Evolutionary conservation across 2,888 invertebrate genomes (phyloP).

Genomic region (Proisotoma minuta): DNA sequence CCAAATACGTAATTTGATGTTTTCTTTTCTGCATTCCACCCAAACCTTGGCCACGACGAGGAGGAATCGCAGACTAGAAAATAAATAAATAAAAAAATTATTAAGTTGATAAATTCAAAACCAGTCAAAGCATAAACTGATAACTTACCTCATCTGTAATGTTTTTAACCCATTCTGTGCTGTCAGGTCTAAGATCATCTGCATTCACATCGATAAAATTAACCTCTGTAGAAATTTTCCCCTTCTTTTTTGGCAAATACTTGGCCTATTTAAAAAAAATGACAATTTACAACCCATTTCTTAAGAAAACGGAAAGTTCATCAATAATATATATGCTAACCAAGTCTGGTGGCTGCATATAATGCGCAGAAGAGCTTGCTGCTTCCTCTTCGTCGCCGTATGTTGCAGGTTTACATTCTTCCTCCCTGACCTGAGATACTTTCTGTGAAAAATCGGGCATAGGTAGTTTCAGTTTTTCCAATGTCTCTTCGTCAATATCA

Average conservation of each 20-base stretch:
- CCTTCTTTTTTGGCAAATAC: conserved; percentile 61
- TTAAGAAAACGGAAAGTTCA: too few relatives aligned
- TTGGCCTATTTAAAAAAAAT: conserved; percentile 61
- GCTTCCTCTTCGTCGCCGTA: conserved; percentile 18
- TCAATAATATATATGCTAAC: too few relatives aligned
- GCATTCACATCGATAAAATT: conserved; percentile 79
- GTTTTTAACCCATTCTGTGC: conserved; percentile 75
- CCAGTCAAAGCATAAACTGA: too few relatives aligned
- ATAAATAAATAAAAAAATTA: background rate
- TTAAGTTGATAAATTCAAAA: background rate
- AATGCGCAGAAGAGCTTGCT: conserved; percentile 10
- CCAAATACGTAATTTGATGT: conserved; percentile 94
- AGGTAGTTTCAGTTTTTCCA: conserved; percentile 35
- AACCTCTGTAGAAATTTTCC: conserved; percentile 50
- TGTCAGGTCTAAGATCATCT: conserved; percentile 71
- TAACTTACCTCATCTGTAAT: conserved; percentile 40
- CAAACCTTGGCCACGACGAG: conserved; percentile 35
- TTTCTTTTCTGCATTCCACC: conserved; percentile 60
- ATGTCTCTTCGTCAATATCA: conserved; percentile 21
- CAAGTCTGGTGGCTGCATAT: too few relatives aligned
- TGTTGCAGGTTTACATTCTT: too few relatives aligned
- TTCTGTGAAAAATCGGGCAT: conserved; percentile 23
- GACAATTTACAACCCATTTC: too few relatives aligned
- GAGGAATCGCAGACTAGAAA: conserved; percentile 33
- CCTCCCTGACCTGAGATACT: background rate